These are phyloP conservation scores for Alca torda DNA, from an alignment of 2,797 vertebrate genomes.

Conservation along the genomic window DNA sequence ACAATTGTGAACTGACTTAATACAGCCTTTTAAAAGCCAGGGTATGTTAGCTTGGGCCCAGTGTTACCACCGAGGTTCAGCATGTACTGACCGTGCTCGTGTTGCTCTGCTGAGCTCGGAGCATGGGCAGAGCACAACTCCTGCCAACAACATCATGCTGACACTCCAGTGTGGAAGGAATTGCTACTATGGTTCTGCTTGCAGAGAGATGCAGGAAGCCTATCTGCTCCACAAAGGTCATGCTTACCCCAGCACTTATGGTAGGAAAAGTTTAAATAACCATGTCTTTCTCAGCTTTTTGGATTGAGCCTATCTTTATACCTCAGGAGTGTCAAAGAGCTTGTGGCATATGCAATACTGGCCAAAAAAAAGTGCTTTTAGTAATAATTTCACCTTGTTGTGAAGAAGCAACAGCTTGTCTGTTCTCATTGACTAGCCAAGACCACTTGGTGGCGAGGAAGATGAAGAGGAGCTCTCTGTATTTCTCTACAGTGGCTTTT, in stretches of 20 bases:
- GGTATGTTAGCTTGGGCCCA: rapidly evolving
- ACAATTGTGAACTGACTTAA: not conserved
- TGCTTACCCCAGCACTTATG: not conserved
- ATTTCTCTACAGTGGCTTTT: not conserved
- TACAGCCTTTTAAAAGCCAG: not conserved
- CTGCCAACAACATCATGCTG: not conserved
- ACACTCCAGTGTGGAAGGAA: rapidly evolving
- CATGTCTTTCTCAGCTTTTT: not conserved
- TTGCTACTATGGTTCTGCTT: not conserved
- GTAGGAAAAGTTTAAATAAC: not conserved
- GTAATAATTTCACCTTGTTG: not conserved
- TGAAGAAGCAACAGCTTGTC: not conserved
- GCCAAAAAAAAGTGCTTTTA: not conserved
- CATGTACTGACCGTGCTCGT: rapidly evolving
- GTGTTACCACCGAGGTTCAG: not conserved
- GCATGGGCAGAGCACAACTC: not conserved
- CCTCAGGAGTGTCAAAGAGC: not conserved
- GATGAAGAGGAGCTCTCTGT: not conserved
- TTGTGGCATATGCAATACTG: not conserved
- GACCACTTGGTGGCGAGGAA: not conserved
- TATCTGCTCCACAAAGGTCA: not conserved
- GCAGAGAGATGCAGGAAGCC: not conserved
- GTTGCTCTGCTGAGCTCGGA: not conserved
- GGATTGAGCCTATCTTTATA: not conserved
- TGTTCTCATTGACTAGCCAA: not conserved